Conservation (phyloP, 2,113 vertebrate species). For the Callopanchax toddi region DNA sequence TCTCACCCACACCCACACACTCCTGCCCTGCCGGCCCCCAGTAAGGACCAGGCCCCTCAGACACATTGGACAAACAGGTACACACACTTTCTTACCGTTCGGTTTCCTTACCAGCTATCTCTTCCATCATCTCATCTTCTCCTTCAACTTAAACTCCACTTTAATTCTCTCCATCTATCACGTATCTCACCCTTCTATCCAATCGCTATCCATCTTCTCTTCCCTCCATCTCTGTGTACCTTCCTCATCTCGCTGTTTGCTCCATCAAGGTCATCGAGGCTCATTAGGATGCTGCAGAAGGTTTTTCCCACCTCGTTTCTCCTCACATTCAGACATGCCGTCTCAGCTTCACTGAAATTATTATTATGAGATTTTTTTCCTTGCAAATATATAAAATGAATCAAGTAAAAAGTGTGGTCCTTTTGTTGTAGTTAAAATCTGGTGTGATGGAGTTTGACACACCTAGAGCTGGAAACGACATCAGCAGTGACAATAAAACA, state of each 20-base stretch:
- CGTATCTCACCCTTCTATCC: conserved; percentile 30
- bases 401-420: neutral
- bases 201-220: conserved; percentile 21
- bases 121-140: conserved; percentile 38
- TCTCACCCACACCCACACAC: conserved; percentile 61
- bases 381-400: neutral
- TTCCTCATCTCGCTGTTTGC: conserved; percentile 37
- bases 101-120: conserved; percentile 16
- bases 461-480: neutral
- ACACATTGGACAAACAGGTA: conserved; percentile 99
- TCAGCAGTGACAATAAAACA: conserved; percentile 1
- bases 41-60: conserved; percentile 92
- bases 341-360: neutral
- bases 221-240: conserved; percentile 22
- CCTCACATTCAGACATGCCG: neutral
- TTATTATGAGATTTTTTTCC: neutral
- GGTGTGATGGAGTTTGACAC: neutral
- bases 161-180: conserved; percentile 34
- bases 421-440: neutral
- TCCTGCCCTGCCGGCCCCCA: conserved; percentile 86
- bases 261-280: conserved; percentile 59
- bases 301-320: conserved; percentile 22
- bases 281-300: conserved; percentile 59
- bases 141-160: conserved; percentile 1
- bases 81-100: conserved; percentile 25